Evolutionary conservation across 2,888 invertebrate genomes (phyloP), one percentile per base, ranked within the genome.

Genomic region (Parascotia fuliginaria): DNA sequence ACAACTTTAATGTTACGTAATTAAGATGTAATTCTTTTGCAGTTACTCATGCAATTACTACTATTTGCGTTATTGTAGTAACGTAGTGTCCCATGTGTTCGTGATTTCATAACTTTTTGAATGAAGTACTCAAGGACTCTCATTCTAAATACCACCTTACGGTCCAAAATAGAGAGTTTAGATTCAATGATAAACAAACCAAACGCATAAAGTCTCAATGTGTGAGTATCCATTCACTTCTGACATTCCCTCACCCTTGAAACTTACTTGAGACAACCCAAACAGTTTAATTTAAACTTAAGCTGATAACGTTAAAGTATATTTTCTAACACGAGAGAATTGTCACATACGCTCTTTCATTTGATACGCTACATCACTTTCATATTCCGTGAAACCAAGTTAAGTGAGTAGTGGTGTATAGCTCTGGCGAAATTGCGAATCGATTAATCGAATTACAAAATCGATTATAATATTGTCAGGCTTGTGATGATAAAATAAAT

Each of bases 211-310:
- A 48, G 37, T 59, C 28, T 41, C 56, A 50, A 57, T 69, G 79
- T 81, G 78, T 75, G 74, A 51, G 77, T 78, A 60, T 65, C 83
- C 83, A 83, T 83, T 83, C 83, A 74, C 81, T 65, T 54, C 61
- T 50, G 39, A 34, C 47, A 42, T 31, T 42, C 44, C 49, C 52
- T 55, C 61, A 64, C 58, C 64, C 55, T 64, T 55, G 56, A 58
- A 33, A 11, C 44, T 22, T 55, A 41, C 45, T 64, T 56, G 29
- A 37, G 39, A 15, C 14, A 39, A 15, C 24, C n/a, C 11, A 15
- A 7, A 11, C 46, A 67, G n/a, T 31, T 13, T 19, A 73, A 50
- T 54, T 40, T 52, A 2, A 12, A 28, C 49, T 49, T 42, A 59
- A n/a, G n/a, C 65, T 9, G 0, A 0, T 0, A 0, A 4, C 0